A percentile compares a stretch with the other conserved stretches of the same genome.
These are phyloP conservation scores for Athene cunicularia DNA, from an alignment of 2,113 vertebrate genomes.

Conservation along the genomic window DNA sequence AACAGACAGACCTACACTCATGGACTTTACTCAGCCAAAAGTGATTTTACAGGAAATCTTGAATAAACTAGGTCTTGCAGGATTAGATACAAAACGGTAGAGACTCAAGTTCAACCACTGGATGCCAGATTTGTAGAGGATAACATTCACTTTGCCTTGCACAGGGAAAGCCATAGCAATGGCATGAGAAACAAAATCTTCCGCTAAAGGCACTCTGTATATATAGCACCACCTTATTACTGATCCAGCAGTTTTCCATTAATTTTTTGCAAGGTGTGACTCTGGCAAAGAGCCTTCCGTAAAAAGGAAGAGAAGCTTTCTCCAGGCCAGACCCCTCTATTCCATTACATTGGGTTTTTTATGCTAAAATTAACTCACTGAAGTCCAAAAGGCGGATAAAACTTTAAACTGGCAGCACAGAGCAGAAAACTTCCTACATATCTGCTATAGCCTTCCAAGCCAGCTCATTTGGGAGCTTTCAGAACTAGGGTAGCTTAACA, in stretches of 20 bases:
- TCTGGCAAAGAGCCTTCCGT: neutral
- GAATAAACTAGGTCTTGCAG: neutral
- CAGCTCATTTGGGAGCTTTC: neutral
- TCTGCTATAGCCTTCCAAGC: neutral
- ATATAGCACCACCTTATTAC: neutral
- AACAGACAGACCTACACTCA: neutral
- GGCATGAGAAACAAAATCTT: neutral
- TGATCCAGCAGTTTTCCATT: neutral
- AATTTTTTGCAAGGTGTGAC: neutral
- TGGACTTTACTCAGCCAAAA: neutral
- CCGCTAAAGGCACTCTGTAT: neutral
- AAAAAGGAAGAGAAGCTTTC: neutral
- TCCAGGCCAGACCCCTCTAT: neutral
- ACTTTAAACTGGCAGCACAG: neutral
- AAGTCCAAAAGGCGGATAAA: neutral
- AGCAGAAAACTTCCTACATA: neutral
- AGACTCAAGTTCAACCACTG: neutral
- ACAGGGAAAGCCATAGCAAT: neutral
- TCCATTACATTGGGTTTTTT: accelerated
- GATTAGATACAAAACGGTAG: neutral
- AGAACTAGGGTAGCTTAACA: neutral
- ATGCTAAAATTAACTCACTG: neutral
- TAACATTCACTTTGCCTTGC: neutral
- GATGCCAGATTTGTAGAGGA: neutral
- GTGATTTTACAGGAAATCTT: neutral